A percentile compares a stretch with the other conserved stretches of the same genome.
These are phyloP conservation scores for Perca schrenkii DNA, from an alignment of 2,113 vertebrate genomes.

Conservation along the genomic window DNA sequence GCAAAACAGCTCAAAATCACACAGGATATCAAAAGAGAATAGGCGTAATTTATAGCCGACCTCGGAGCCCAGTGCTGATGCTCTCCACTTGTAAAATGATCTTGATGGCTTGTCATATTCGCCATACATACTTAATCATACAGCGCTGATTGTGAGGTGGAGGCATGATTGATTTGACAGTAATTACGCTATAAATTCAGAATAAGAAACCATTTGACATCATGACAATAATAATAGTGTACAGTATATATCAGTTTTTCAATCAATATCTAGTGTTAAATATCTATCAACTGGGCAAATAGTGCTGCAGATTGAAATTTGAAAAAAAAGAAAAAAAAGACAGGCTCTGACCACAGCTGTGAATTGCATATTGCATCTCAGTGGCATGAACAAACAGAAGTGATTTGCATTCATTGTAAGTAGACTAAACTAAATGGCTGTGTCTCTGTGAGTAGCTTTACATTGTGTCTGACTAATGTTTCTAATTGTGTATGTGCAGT, in stretches of 20 bases:
- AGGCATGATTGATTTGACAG: conserved; percentile 29
- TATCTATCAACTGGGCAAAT: conserved; percentile 20
- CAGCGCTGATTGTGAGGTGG: not conserved
- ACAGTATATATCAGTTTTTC: conserved; percentile 6
- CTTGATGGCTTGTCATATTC: not conserved
- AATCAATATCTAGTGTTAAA: conserved; percentile 18
- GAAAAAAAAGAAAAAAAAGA: not conserved
- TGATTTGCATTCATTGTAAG: conserved; percentile 26
- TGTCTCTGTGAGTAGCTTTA: conserved; percentile 27
- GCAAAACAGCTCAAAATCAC: conserved; percentile 17
- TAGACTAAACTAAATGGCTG: conserved; percentile 3
- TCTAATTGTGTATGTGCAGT: conserved; percentile 34
- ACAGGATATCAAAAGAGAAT: not conserved
- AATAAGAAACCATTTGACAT: conserved; percentile 15
- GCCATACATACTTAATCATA: not conserved
- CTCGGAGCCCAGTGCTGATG: conserved; percentile 6
- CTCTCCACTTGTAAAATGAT: conserved; percentile 13
- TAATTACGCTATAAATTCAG: conserved; percentile 29
- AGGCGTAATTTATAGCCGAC: conserved; percentile 5
- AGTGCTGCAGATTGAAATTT: conserved; percentile 20
- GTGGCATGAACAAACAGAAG: conserved; percentile 24
- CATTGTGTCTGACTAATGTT: conserved; percentile 45
- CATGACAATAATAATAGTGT: conserved; percentile 2
- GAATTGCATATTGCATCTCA: conserved; percentile 16
- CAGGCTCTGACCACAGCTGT: conserved; percentile 23